Evolutionary conservation across 30 jellyfish, hydroid and myxozoan genomes (phyloP).

Genomic region (Aurelia coerulea): DNA sequence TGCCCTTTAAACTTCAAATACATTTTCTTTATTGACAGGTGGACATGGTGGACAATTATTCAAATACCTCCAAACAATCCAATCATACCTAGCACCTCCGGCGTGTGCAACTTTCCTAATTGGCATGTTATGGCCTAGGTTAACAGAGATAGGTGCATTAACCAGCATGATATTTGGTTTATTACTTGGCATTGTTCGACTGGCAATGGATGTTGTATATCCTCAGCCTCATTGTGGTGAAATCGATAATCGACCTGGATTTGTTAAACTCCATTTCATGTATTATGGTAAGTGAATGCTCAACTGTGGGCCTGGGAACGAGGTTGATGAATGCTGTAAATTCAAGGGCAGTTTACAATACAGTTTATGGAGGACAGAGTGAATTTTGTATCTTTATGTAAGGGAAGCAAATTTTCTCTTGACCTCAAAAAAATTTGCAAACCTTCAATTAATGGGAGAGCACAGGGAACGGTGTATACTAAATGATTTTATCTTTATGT

Average conservation of each 20-base stretch:
- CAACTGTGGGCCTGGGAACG: too few relatives aligned
- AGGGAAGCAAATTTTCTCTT: too few relatives aligned
- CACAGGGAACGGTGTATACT: too few relatives aligned
- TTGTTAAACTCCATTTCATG: constrained; percentile 89
- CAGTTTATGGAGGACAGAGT: too few relatives aligned
- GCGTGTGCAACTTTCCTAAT: constrained; percentile 91
- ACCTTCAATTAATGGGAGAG: too few relatives aligned
- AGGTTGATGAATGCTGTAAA: too few relatives aligned
- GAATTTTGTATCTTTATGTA: too few relatives aligned
- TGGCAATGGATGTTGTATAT: constrained; percentile 74
- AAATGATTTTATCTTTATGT: too few relatives aligned
- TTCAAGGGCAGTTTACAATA: too few relatives aligned
- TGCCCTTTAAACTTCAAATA: neutral
- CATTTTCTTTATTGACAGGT: constrained; percentile 36
- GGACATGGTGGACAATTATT: constrained; percentile 95
- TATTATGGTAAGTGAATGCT: constrained; percentile 74
- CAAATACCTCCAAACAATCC: constrained; percentile 86
- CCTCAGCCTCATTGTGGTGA: constrained; percentile 96
- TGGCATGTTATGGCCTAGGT: constrained; percentile 92
- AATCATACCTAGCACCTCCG: constrained; percentile 94
- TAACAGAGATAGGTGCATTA: constrained; percentile 87
- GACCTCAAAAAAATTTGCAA: too few relatives aligned
- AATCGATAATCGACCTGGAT: constrained; percentile 77
- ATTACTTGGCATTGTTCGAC: constrained; percentile 75
- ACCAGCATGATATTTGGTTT: constrained; percentile 91